Percentiles rank a stretch among this genome's conserved stretches.
Evolutionary conservation across 2,113 vertebrate species (phyloP).

Genomic region (Sciurus niger): DNA sequence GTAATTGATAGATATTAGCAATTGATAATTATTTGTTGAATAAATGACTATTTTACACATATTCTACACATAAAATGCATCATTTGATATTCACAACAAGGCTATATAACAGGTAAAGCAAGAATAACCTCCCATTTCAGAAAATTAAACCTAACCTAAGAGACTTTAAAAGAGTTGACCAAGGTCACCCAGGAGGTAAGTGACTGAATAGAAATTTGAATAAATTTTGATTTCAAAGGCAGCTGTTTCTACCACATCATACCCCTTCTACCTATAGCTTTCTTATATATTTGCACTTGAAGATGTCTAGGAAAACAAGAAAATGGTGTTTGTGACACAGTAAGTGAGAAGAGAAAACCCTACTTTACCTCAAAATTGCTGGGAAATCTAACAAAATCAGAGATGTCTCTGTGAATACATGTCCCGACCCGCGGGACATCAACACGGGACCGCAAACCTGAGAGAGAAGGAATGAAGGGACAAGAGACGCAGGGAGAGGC

Average conservation of each 20-base stretch:
- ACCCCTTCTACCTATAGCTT: background rate
- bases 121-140: background rate
- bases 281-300: background rate
- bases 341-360: background rate
- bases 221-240: background rate
- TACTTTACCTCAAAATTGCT: background rate
- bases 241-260: background rate
- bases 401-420: background rate
- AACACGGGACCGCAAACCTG: too few relatives aligned
- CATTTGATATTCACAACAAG: background rate
- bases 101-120: background rate
- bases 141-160: background rate
- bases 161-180: background rate
- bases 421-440: too few relatives aligned
- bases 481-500: too few relatives aligned
- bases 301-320: background rate
- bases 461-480: too few relatives aligned
- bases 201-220: background rate
- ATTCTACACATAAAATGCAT: background rate
- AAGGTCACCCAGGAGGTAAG: background rate
- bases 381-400: background rate
- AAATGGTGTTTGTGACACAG: background rate
- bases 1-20: background rate
- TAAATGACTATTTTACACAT: background rate
- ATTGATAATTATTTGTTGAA: background rate